Base-by-base conservation (phyloP, 2,797 vertebrate genomes). In the Cheirogaleus major region DNA sequence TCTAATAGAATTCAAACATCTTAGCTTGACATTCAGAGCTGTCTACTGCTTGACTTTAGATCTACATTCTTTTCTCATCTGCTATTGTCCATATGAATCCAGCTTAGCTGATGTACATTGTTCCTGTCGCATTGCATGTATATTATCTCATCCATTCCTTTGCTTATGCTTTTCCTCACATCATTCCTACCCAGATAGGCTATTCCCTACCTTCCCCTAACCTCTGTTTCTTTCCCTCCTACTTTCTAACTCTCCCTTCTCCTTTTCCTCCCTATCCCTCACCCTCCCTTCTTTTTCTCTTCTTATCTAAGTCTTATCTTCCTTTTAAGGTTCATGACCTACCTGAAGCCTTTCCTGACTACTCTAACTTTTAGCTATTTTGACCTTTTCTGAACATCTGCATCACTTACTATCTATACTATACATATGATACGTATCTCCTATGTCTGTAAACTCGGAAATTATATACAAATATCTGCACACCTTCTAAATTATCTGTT, bases 401-500 rank as follows among this genome's bases (percentile, higher is more conserved):
- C 35, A 59, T 93, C 18, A 50, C 5, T 69, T 30, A 41, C 23
- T 90, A 9, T 89, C 72, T 93, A 25, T 89, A 43, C 4, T 72
- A 32, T 4, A 83, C 52, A 50, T 89, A 55, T 87, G 59, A 70
- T 59, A 59, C 27, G 18, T 92, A 94, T 88, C 83, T 27, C 23
- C 32, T 91, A 4, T 82, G 48, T 97, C 52, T 95, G 7, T 85
- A 76, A 96, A 95, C 12, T 93, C 27, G 92, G 72, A 95, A 75
- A 78, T 79, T 82, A 75, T n/a, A 78, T 80, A 70, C 17, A 91
- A 25, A 35, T 94, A 94, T 84, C 55, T 30, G 9, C 78, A 23
- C 1, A 63, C 59, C 7, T 22, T 93, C 18, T 84, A 75, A 94
- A 95, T 85, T 85, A 11, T 78, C 23, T 78, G 41, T 52, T 52